These are phyloP conservation scores for Nothocercus julius DNA, from an alignment of 2,113 vertebrate genomes.

Conservation along the genomic window DNA sequence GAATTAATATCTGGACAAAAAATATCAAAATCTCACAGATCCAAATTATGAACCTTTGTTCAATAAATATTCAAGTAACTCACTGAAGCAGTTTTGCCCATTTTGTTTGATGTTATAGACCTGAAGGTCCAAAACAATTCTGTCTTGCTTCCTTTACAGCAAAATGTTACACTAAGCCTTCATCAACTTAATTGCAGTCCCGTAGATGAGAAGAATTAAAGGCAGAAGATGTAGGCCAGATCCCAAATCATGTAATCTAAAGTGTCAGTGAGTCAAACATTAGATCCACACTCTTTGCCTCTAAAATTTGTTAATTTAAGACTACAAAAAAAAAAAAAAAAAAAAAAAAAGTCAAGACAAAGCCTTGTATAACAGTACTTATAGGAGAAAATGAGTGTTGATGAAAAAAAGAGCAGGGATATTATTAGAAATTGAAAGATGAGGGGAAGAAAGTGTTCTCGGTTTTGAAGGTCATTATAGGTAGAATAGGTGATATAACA, in stretches of 20 bases:
- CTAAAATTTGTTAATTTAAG: not conserved
- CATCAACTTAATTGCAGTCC: fast-evolving
- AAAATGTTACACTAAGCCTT: not conserved
- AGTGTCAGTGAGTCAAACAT: not conserved
- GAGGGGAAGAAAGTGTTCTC: not conserved
- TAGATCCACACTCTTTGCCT: not conserved
- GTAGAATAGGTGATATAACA: not conserved
- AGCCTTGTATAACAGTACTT: not conserved
- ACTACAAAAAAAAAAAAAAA: not conserved
- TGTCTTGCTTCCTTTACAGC: fast-evolving
- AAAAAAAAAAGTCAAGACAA: no score
- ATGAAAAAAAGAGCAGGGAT: not conserved
- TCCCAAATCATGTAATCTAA: not conserved
- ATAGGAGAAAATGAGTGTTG: not conserved
- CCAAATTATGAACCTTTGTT: not conserved
- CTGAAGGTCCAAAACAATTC: not conserved
- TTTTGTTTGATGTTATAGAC: not conserved
- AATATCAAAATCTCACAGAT: not conserved
- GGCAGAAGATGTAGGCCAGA: fast-evolving
- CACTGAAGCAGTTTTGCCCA: not conserved
- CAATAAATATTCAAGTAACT: not conserved
- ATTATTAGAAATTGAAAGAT: not conserved
- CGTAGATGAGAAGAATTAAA: not conserved
- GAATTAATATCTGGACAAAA: not conserved
- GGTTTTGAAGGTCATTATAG: not conserved